Conservation (phyloP, 1,140 invertebrate species). For the Pogonus chalceus region DNA sequence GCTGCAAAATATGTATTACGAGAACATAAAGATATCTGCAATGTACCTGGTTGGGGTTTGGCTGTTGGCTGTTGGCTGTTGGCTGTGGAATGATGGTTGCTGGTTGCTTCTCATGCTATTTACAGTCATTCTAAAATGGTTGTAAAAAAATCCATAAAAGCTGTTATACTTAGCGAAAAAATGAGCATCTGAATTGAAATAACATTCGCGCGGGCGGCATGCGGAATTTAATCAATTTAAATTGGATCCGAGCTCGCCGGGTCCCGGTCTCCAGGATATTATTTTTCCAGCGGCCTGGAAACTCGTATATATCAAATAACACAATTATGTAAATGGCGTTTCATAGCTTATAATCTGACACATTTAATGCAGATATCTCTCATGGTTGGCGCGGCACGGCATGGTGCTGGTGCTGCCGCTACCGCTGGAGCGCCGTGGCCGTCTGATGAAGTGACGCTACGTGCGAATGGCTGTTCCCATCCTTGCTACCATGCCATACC, state of each 20-base stretch:
- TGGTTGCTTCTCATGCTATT: too few species aligned
- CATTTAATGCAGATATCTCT: conserved; percentile 25
- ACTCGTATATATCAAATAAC: conserved; percentile 19
- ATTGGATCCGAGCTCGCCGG: background rate
- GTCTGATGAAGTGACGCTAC: conserved; percentile 22
- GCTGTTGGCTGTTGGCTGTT: too few species aligned
- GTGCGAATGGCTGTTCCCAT: conserved; percentile 21
- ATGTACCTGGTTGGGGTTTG: too few species aligned
- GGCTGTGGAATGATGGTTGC: too few species aligned
- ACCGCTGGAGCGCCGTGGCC: too few species aligned
- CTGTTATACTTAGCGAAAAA: too few species aligned
- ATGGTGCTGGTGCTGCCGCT: too few species aligned
- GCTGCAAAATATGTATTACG: too few species aligned
- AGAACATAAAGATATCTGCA: too few species aligned
- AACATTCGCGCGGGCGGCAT: background rate
- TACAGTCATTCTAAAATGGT: too few species aligned
- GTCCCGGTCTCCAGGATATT: background rate
- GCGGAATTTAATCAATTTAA: background rate
- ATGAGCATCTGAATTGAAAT: background rate
- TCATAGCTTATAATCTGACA: conserved; percentile 29
- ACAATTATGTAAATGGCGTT: conserved; percentile 27
- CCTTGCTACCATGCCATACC: too few species aligned
- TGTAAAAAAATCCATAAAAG: too few species aligned
- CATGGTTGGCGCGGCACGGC: background rate
- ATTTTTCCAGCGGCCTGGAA: conserved; percentile 13